A percentile compares a stretch with the other conserved stretches of the same genome.
Conservation (phyloP, 64 coral and sea anemone species). For the Montipora efflorescens region DNA sequence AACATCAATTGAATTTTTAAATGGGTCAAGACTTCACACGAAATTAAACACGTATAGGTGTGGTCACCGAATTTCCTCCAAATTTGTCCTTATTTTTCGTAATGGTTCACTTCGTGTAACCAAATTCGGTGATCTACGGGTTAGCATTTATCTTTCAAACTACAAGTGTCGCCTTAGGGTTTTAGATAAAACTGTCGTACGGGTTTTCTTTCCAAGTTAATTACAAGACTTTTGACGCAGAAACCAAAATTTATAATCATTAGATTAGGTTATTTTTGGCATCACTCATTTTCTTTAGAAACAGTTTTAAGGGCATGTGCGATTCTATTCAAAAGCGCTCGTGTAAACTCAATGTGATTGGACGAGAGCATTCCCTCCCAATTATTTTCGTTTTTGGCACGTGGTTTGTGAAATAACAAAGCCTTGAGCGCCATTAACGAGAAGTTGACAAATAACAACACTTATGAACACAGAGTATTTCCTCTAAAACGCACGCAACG, state of each 20-base stretch:
- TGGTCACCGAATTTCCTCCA: not conserved
- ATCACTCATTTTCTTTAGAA: not conserved
- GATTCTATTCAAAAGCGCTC: not conserved
- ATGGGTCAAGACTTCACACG: not conserved
- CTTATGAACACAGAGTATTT: not conserved
- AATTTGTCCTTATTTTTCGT: not conserved
- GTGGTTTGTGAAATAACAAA: constrained; percentile 23
- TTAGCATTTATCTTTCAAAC: too few relatives aligned
- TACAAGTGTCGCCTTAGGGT: too few relatives aligned
- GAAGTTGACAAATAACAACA: constrained; percentile 31
- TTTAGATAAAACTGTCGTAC: not conserved
- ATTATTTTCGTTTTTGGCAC: constrained; percentile 9
- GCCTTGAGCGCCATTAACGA: not conserved
- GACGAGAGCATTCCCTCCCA: not conserved
- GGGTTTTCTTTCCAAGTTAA: not conserved
- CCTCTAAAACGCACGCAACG: not conserved
- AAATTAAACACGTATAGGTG: not conserved
- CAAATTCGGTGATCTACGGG: not conserved
- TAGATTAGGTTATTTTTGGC: not conserved
- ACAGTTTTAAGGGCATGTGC: not conserved
- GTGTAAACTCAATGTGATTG: not conserved
- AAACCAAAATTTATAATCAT: not conserved
- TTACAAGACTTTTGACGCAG: not conserved
- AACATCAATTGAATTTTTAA: not conserved
- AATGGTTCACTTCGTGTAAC: not conserved